Base-by-base conservation (phyloP, 1,140 invertebrate genomes). In the Drosophila malerkotliana region DNA sequence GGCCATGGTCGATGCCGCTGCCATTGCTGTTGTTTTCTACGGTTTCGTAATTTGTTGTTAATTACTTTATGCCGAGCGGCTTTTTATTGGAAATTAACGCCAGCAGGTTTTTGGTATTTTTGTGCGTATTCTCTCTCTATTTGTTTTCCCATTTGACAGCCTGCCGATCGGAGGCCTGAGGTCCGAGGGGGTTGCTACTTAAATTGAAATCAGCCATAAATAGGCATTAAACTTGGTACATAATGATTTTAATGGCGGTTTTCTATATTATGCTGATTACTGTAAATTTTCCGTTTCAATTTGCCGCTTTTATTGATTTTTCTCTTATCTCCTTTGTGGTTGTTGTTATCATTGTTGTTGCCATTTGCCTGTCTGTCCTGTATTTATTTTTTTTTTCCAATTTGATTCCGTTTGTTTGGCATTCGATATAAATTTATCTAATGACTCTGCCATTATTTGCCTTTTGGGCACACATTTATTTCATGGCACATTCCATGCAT, bases 71-170 rank as follows among this genome's bases (percentile, higher is more conserved):
- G 71, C 60, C 61, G 55, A 53, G 60, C 39, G 72, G 49, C 61
- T 73, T 84, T 80, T 83, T 84, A 84, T 83, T 84, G 76, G 68
- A 84, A 83, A 83, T 83, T 79, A 84, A 83, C 68, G 77, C 77
- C 77, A 77, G 55, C 66, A 64, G 60, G 66, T 84, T 84, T 69
- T 49, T 21, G 30, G 63, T 21, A 47, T 69, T 56, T 56, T n/a
- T 15, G 24, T 57, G 21, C 37, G 53, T 62, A 63, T 54, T 67
- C 49, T 15, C 49, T 15, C n/a, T 15, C n/a, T 41, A 57, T 69
- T 69, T 69, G 66, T 39, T 69, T 69, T 37, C 14, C 26, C 51
- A 37, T 53, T 53, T 53, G 4, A n/a, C 51, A 21, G 30, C 30
- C 49, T 28, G 26, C 26, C 28, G 24, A 28, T 51, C n/a, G 7